These are phyloP conservation scores for Tipula vernalis DNA, from an alignment of 2,888 invertebrate genomes.

Conservation along the genomic window DNA sequence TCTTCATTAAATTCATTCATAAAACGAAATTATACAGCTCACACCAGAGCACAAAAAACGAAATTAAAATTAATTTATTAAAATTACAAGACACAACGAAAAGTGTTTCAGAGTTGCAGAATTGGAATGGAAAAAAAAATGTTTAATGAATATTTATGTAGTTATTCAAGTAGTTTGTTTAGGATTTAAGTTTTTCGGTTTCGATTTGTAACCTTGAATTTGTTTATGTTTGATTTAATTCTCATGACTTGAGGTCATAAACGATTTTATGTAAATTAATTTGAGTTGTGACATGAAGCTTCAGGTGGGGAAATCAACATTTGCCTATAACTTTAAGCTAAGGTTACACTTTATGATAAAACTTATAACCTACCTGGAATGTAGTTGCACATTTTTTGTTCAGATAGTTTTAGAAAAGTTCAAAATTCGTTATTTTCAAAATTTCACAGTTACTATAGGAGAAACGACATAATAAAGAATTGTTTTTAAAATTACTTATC, in stretches of 20 bases:
- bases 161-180: background rate
- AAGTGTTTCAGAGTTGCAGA: background rate
- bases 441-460: too few relatives aligned
- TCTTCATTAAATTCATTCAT: background rate
- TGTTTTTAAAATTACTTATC: too few relatives aligned
- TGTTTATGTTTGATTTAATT: background rate
- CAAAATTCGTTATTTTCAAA: too few relatives aligned
- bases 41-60: background rate
- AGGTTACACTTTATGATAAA: too few relatives aligned
- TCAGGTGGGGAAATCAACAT: too few relatives aligned
- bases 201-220: background rate
- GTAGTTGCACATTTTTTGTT: too few relatives aligned
- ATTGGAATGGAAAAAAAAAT: background rate
- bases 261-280: background rate
- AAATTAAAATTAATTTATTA: constrained; percentile 1
- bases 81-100: background rate
- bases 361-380: too few relatives aligned
- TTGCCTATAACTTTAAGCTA: too few relatives aligned
- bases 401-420: too few relatives aligned
- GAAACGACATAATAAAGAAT: too few relatives aligned
- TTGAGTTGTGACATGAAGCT: too few relatives aligned
- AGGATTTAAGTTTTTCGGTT: background rate
- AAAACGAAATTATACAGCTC: background rate
- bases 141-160: background rate
- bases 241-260: background rate